Evolutionary conservation across 2,113 vertebrate species (phyloP), one percentile per base, ranked within the genome.

Genomic region (Saccopteryx leptura): DNA sequence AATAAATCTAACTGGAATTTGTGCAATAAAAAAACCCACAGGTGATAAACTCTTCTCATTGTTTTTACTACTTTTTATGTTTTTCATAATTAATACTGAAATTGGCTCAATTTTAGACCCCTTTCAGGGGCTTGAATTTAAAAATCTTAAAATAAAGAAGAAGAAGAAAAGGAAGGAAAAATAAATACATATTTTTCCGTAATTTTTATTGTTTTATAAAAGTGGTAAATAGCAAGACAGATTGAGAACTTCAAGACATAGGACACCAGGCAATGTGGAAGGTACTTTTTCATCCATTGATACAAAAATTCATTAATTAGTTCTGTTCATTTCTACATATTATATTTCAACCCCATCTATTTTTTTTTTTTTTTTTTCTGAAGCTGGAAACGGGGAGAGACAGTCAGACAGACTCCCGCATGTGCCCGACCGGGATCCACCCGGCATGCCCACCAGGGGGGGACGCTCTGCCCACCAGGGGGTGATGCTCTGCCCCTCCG

Each of bases 161-260:
- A 39, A 39, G 39, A 39, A 39, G 39, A 39, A 39, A 3, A 39
- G 39, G 39, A 39, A 39, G 39, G 39, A 96, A 93, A 68, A 33
- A 33, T 3, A 33, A 33, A n/a, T 0, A 1, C 13, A 46, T 33
- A 71, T 65, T 69, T 3, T 95, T 88, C 11, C 54, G 61, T 65
- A 46, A 79, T 75, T 95, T 90, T 52, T 31, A 14, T 95, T 81
- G 90, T 85, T 66, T 91, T 74, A 28, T 79, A 18, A 86, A 48
- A 8, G 14, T 65, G 14, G 4, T 50, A 85, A 89, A 21, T 68
- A 26, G 15, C 26, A 89, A 63, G 14, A 71, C 1, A 89, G 14
- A 8, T 46, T 46, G 4, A 3, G 0, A 31, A 66, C 11, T 65
- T 69, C 7, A 39, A 94, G 7, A 71, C 13, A 85, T 85, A 54